Evolutionary conservation across 1,140 invertebrate species (phyloP), one percentile per base, ranked within the genome.

Genomic region (Hetaerina americana): DNA sequence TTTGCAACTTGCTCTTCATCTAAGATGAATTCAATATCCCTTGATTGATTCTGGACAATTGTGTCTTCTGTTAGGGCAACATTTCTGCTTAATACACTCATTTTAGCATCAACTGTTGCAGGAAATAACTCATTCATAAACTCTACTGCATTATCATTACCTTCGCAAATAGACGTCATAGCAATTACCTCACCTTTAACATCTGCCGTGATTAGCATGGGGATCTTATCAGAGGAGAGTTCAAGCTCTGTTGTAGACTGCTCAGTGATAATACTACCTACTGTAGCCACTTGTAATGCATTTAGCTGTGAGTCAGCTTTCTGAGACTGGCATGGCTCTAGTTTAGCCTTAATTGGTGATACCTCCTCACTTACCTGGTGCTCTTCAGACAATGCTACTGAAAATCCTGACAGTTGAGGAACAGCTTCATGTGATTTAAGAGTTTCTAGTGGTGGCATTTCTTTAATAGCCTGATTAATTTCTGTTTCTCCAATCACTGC

Each of bases 181-280:
- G 71, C 70, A 28, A 1, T 66, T 66, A 40, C n/a, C 12, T 49
- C n/a, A 15, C 24, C 26, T 49, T n/a, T 49, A 8, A 40, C 3
- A 5, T 49, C 27, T 18, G 28, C 25, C 57, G 15, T 40, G 29
- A 69, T 69, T 40, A 57, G 24, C 26, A 57, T 57, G 15, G 40
- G 22, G 3, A 12, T 57, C 22, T 72, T 25, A 40, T 73, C 73
- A 6, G 68, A 25, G 26, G 72, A 68, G 27, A 73, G 29, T 12
- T 73, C 71, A 27, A 73, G 29, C 10, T 73, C 71, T 40, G 29
- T 6, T 66, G 74, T 73, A 66, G 75, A 71, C 29, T 70, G 29
- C 31, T 73, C 66, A 24, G 72, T 29, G 27, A 73, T 25, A 57
- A 76, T 22, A 68, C 15, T 57, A 57, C 22, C 40, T 57, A n/a